These are phyloP conservation scores for Acridotheres tristis DNA, from an alignment of 2,797 vertebrate species.

Conservation along the genomic window DNA sequence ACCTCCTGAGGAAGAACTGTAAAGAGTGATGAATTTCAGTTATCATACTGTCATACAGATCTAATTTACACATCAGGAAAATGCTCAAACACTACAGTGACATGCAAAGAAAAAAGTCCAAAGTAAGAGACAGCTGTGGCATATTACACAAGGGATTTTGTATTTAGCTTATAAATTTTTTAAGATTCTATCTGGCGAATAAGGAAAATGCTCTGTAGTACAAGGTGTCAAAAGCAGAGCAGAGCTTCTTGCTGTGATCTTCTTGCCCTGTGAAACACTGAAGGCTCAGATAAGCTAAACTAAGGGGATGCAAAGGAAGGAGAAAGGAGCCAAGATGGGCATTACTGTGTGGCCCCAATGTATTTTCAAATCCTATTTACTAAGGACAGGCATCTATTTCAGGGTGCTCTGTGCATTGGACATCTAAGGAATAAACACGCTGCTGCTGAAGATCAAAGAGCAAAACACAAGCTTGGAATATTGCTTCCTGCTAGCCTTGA, in stretches of 20 bases:
- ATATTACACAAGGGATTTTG: constrained; percentile 15
- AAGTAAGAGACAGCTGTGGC: constrained; percentile 30
- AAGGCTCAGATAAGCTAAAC: neutral
- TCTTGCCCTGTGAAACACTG: neutral
- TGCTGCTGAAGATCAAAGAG: neutral
- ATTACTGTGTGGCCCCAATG: constrained; percentile 21
- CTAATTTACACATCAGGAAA: constrained; percentile 51
- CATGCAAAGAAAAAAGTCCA: neutral
- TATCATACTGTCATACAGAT: constrained; percentile 29
- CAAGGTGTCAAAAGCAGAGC: neutral
- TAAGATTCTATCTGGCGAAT: neutral
- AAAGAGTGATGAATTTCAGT: constrained; percentile 35
- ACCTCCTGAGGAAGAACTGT: constrained; percentile 29
- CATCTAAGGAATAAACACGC: neutral
- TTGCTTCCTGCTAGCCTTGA: neutral
- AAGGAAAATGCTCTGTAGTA: neutral
- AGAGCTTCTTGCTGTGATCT: neutral
- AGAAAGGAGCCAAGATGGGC: neutral
- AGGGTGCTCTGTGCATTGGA: neutral
- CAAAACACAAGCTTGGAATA: neutral
- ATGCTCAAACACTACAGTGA: constrained; percentile 12
- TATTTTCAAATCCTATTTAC: constrained; percentile 47
- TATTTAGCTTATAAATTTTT: constrained; percentile 32
- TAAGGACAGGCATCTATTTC: constrained; percentile 20
- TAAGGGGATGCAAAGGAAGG: neutral